Percentiles rank a stretch among this genome's conserved stretches.
Conservation (phyloP, 2,797 vertebrate genomes). For the Mormyrops attenuatus region DNA sequence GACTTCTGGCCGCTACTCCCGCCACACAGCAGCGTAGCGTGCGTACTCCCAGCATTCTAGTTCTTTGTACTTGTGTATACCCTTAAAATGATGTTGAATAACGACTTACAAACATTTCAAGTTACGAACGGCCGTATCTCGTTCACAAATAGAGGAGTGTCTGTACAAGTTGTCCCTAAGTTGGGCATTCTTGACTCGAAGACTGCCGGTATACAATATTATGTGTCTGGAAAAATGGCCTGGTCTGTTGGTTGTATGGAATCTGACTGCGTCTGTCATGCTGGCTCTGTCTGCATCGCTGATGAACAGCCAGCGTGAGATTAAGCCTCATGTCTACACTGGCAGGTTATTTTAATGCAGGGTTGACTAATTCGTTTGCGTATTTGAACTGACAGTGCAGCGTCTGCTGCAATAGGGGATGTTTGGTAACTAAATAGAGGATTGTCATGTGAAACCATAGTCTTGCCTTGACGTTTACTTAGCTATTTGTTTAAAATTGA, state of each 20-base stretch:
- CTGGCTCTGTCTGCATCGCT: background rate
- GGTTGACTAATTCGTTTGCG: background rate
- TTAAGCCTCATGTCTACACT: background rate
- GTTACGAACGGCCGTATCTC: too few relatives aligned
- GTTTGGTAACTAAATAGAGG: constrained; percentile 1
- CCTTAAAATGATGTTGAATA: too few relatives aligned
- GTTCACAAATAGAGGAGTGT: too few relatives aligned
- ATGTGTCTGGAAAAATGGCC: background rate
- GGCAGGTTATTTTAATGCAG: background rate
- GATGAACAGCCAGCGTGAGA: background rate
- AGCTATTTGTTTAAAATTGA: background rate
- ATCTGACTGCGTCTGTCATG: background rate
- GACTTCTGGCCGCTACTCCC: too few relatives aligned
- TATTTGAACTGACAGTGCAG: constrained; percentile 9
- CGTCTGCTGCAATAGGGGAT: background rate
- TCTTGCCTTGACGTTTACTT: background rate
- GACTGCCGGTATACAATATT: background rate
- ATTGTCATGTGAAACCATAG: background rate
- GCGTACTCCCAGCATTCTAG: too few relatives aligned
- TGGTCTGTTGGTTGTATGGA: background rate
- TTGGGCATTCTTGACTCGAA: background rate
- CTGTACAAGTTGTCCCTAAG: too few relatives aligned
- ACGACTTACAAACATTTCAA: too few relatives aligned
- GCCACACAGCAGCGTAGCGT: too few relatives aligned
- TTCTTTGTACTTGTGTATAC: too few relatives aligned